A percentile compares a stretch with the other conserved stretches of the same genome.
Evolutionary conservation across 2,888 invertebrate species (phyloP).

Genomic region (Laspeyria flexula): DNA sequence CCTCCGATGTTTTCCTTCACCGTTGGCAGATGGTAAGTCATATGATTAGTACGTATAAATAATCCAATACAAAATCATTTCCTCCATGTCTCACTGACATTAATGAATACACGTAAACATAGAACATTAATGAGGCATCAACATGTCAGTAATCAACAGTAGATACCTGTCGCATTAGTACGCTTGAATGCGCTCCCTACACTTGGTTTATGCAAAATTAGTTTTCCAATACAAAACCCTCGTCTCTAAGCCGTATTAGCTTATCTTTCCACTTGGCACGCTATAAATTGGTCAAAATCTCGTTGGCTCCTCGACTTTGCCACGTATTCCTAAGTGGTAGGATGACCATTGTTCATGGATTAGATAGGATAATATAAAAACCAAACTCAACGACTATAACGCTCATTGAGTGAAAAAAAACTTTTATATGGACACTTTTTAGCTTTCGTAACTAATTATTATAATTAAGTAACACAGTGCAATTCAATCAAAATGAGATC

Average conservation of each 20-base stretch:
- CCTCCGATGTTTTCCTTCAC: no score
- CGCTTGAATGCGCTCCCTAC: conserved; percentile 53
- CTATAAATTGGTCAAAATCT: conserved; percentile 86
- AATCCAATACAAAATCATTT: no score
- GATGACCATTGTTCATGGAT: conserved; percentile 43
- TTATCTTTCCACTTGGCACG: conserved; percentile 86
- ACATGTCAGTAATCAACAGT: conserved; percentile 28
- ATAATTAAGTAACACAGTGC: no score
- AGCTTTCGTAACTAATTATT: no score
- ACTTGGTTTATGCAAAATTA: conserved; percentile 77
- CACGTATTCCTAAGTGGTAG: conserved; percentile 70
- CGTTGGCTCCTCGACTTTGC: conserved; percentile 76
- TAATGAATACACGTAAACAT: neutral
- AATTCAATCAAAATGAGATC: no score
- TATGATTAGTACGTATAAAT: no score
- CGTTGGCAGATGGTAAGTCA: no score
- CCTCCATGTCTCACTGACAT: neutral
- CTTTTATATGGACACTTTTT: no score
- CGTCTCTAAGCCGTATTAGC: conserved; percentile 74
- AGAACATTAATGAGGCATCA: conserved; percentile 13
- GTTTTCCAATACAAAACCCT: conserved; percentile 78
- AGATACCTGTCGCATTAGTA: conserved; percentile 45
- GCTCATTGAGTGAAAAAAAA: no score
- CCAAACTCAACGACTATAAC: no score
- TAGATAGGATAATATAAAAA: neutral